These are phyloP conservation scores for Cerceris rybyensis DNA, from an alignment of 2,888 invertebrate genomes.

Conservation along the genomic window DNA sequence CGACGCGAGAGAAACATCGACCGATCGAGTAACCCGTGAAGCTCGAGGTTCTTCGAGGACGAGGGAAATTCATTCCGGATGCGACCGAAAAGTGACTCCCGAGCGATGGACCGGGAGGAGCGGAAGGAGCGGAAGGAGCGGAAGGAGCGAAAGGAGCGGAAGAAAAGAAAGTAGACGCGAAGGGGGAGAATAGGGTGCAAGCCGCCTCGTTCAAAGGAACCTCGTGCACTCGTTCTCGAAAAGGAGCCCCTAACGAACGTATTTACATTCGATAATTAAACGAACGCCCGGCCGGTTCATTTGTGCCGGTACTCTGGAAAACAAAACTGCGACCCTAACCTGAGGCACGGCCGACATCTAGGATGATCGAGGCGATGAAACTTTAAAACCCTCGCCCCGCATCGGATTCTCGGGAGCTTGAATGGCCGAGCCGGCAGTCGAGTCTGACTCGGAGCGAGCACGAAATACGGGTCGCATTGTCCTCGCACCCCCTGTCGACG, in stretches of 20 bases:
- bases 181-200: conserved; percentile 13
- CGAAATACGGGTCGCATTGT: conserved; percentile 45
- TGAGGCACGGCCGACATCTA: conserved; percentile 41
- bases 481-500: conserved; percentile 18
- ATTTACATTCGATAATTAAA: conserved; percentile 76
- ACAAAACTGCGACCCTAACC: conserved; percentile 38
- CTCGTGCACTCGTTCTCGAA: conserved; percentile 52
- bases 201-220: conserved; percentile 24
- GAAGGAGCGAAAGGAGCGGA: no score
- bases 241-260: conserved; percentile 71
- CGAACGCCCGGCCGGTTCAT: conserved; percentile 35
- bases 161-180: background rate
- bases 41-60: no score
- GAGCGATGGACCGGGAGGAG: no score
- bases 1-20: no score
- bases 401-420: conserved; percentile 60
- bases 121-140: no score
- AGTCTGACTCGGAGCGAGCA: conserved; percentile 12
- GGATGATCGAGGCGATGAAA: conserved; percentile 67
- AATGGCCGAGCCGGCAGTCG: conserved; percentile 46
- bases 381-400: conserved; percentile 59
- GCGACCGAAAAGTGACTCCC: no score
- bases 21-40: no score
- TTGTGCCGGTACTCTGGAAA: conserved; percentile 33
- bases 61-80: no score